Evolutionary conservation across 2,113 vertebrate species (phyloP), one percentile per base, ranked within the genome.

Genomic region (Xiphias gladius): DNA sequence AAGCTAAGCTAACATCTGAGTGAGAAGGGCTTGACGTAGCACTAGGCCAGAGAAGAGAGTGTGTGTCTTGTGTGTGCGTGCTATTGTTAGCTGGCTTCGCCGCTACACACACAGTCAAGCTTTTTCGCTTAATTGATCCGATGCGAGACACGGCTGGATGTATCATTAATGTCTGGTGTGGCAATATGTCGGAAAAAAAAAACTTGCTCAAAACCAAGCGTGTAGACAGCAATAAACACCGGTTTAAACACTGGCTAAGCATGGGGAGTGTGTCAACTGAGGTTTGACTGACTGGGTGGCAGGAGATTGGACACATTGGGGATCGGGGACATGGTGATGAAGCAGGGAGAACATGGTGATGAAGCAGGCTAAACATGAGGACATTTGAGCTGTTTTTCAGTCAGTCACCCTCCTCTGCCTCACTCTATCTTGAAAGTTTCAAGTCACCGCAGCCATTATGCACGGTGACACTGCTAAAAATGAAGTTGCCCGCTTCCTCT

Each of bases 41-140:
- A 43, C 84, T 92, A 93, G 92, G 92, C 92, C 92, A 43, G n/a
- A 83, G 48, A 46, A 7, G 70, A 7, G 26, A 62, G 70, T 28
- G 55, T 12, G 43, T 46, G 80, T 70, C 17, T 28, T 67, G 50
- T 55, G 50, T 55, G 55, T 58, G 61, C 2, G 63, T 35, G 88
- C 91, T 93, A 91, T 93, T 93, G 93, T 94, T 94, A 93, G 93
- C 87, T 6, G 61, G 70, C 58, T 79, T 82, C 76, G 72, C 48
- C 54, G 87, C 80, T 43, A 83, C 55, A 70, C 52, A 71, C 46
- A 68, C 57, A 22, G 2, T 5, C 37, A 32, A 8, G 24, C 46
- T 61, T 82, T 80, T 61, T 62, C 71, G 22, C 28, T 5, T 39
- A 63, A 76, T 55, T 75, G 20, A 54, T 76, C 43, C 41, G 63